Conservation (phyloP, 2,888 invertebrate species). For the Phoenoteleia sp. region DNA sequence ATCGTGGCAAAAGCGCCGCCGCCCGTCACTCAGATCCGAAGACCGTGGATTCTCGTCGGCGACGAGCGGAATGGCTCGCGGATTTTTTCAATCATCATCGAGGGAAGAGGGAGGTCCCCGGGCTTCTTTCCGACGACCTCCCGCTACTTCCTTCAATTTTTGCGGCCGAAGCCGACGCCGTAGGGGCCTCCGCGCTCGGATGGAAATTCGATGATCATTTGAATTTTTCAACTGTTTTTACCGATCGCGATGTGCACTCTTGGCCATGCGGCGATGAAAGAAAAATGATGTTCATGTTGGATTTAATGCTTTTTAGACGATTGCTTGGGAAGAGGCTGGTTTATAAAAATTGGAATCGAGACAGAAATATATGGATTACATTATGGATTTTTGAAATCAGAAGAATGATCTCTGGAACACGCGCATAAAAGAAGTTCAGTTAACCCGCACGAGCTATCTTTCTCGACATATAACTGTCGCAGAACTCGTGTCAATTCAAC, state of each 20-base stretch:
- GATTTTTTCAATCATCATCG: conserved; percentile 81
- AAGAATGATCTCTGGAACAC: too few species aligned
- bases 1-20: conserved; percentile 86
- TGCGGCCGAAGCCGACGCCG: conserved; percentile 21
- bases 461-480: too few species aligned
- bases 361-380: too few species aligned
- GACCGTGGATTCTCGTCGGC: conserved; percentile 68
- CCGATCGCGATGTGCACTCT: neutral
- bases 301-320: too few species aligned
- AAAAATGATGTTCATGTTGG: too few species aligned
- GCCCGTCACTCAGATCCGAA: conserved; percentile 77
- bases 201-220: neutral
- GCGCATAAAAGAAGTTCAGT: too few species aligned
- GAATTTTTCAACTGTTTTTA: neutral
- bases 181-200: neutral
- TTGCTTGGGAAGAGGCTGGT: too few species aligned
- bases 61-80: conserved; percentile 74
- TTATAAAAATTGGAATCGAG: too few species aligned
- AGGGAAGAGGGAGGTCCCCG: conserved; percentile 6
- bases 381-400: too few species aligned
- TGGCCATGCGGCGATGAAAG: too few species aligned
- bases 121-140: conserved; percentile 52
- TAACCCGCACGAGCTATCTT: too few species aligned
- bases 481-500: too few species aligned
- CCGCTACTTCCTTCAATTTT: conserved; percentile 63